These are phyloP conservation scores for Leptoclinus maculatus DNA, from an alignment of 2,797 vertebrate genomes.

Conservation along the genomic window DNA sequence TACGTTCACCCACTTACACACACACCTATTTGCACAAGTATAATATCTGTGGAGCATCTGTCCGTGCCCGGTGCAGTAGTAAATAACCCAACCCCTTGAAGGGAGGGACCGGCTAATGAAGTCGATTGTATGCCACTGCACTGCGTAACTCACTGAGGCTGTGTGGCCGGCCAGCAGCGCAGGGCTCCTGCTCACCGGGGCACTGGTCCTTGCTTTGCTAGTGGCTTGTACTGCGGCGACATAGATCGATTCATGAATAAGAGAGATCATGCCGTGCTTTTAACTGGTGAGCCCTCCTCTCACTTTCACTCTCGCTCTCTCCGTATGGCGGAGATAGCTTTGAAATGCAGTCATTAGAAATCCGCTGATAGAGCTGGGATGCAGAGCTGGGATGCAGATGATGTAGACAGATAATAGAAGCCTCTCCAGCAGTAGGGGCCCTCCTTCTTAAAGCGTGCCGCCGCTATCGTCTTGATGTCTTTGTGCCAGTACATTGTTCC, in stretches of 20 bases:
- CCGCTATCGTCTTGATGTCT: slow-evolving; percentile 81
- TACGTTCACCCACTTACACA: slow-evolving; percentile 1
- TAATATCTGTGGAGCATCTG: slow-evolving; percentile 69
- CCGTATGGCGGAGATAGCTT: slow-evolving; percentile 58
- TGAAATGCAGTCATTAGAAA: slow-evolving; percentile 73
- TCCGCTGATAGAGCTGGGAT: slow-evolving; percentile 56
- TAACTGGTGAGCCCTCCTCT: slow-evolving; percentile 57
- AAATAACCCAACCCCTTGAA: slow-evolving; percentile 66
- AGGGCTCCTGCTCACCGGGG: slow-evolving; percentile 57
- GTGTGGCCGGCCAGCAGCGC: slow-evolving; percentile 60
- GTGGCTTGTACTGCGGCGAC: slow-evolving; percentile 61
- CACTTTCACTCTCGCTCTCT: slow-evolving; percentile 50
- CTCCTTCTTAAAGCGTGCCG: slow-evolving; percentile 68
- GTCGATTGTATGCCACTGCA: slow-evolving; percentile 79
- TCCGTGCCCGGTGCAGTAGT: slow-evolving; percentile 60
- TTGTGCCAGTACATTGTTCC: slow-evolving; percentile 81
- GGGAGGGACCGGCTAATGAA: slow-evolving; percentile 77
- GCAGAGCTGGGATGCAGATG: slow-evolving; percentile 72
- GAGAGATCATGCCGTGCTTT: slow-evolving; percentile 54
- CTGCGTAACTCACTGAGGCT: slow-evolving; percentile 72
- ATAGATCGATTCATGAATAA: slow-evolving; percentile 65
- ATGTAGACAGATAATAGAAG: slow-evolving; percentile 72
- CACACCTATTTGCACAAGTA: slow-evolving; percentile 50
- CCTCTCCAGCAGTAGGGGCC: slow-evolving; percentile 59
- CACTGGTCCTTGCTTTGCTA: slow-evolving; percentile 50